phyloP scores from a whole-genome alignment of 2,888 invertebrate genomes.

The Ornithoptera priamus region DNA sequence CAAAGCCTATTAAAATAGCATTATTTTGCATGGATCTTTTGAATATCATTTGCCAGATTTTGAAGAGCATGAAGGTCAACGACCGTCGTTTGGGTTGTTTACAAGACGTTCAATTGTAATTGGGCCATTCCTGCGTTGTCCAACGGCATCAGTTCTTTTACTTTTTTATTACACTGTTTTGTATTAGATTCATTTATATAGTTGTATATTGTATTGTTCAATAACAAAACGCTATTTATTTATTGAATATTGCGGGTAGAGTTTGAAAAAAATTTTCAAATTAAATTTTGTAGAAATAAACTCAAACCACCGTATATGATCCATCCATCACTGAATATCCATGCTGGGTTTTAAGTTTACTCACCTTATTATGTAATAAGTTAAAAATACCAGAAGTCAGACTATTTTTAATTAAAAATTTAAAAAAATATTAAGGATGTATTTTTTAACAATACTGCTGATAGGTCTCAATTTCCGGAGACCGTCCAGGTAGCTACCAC shows the following conservation, averaged over 20 bases:
- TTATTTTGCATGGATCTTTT: not conserved
- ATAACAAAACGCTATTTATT: too few species aligned
- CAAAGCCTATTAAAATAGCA: too few species aligned
- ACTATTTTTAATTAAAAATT: too few species aligned
- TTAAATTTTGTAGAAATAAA: too few species aligned
- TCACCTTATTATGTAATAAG: not conserved
- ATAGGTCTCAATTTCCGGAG: too few species aligned
- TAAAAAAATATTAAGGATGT: too few species aligned
- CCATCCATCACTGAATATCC: not conserved
- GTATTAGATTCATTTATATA: not conserved
- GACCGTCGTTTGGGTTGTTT: slow-evolving; percentile 15
- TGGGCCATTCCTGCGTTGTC: slow-evolving; percentile 18
- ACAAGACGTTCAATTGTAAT: slow-evolving; percentile 10
- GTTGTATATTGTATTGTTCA: too few species aligned
- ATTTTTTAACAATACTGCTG: too few species aligned
- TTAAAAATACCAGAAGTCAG: not conserved
- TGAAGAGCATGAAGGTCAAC: slow-evolving; percentile 8
- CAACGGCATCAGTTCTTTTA: slow-evolving; percentile 9
- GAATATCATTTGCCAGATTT: not conserved
- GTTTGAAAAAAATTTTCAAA: too few species aligned
- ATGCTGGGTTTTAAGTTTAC: not conserved
- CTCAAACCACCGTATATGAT: not conserved
- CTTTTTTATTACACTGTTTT: slow-evolving; percentile 2
- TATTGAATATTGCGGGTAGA: too few species aligned
- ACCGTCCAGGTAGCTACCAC: too few species aligned